These are phyloP conservation scores for Acanthosepion esculentum DNA, from an alignment of 2,888 invertebrate genomes.

Conservation along the genomic window DNA sequence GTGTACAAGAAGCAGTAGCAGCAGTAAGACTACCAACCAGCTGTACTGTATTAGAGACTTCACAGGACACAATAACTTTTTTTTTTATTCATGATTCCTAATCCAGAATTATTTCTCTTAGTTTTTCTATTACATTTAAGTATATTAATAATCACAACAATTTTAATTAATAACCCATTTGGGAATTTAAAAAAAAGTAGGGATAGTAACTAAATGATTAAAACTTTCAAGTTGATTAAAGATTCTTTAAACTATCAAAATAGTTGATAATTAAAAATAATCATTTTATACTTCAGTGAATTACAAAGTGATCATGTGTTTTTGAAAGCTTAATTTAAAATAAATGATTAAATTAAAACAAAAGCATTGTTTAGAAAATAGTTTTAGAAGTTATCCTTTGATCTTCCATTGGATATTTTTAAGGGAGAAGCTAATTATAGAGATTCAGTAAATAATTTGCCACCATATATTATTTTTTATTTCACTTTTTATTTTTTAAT, in stretches of 20 bases:
- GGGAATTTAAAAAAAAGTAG: background rate
- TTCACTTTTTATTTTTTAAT: background rate
- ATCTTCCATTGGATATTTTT: background rate
- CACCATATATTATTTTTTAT: background rate
- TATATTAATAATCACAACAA: background rate
- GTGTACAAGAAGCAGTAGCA: constrained; percentile 14
- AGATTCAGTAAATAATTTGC: background rate
- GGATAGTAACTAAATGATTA: background rate
- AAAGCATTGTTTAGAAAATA: background rate
- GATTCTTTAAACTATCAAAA: too few species aligned
- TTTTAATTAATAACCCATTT: background rate
- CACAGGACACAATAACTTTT: background rate
- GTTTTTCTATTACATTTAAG: background rate
- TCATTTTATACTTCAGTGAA: background rate
- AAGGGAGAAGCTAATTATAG: too few species aligned
- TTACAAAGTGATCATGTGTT: background rate
- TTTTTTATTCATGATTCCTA: background rate
- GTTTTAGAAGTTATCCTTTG: background rate
- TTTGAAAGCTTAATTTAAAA: too few species aligned
- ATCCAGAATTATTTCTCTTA: background rate
- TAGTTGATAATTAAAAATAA: too few species aligned
- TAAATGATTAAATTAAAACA: background rate
- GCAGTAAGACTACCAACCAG: background rate
- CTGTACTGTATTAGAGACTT: constrained; percentile 18
- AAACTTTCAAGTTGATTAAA: background rate